Evolutionary conservation across 1,140 invertebrate species (phyloP).

Genomic region (Drosophila nebulosa): DNA sequence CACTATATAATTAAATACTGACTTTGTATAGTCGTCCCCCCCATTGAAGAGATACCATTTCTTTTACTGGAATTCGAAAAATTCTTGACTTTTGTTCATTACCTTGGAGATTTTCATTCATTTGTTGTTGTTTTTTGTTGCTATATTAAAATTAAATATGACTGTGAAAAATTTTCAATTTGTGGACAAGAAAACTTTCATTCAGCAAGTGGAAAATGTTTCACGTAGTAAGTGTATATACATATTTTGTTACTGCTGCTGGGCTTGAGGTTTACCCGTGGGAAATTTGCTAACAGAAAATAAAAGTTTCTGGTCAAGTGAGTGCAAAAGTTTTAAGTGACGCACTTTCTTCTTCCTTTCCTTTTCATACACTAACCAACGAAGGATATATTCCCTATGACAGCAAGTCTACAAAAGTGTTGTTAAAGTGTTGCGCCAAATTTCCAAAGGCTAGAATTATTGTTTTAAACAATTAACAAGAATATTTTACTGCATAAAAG

Average conservation of each 20-base stretch:
- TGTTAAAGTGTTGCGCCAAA: too few relatives aligned
- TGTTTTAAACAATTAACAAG: too few relatives aligned
- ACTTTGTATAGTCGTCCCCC: conserved; percentile 1
- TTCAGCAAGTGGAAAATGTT: conserved; percentile 9
- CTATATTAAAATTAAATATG: conserved; percentile 69
- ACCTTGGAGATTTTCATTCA: conserved; percentile 55
- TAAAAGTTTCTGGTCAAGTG: conserved; percentile 80
- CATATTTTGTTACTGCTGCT: conserved; percentile 51
- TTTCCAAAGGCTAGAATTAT: too few relatives aligned
- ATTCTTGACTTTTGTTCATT: conserved; percentile 42
- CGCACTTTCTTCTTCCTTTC: conserved; percentile 60
- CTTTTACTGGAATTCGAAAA: neutral
- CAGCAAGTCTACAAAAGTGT: too few relatives aligned
- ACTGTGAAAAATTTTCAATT: conserved; percentile 78
- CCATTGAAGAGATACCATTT: neutral
- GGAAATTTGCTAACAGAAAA: conserved; percentile 79
- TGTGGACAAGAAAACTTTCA: conserved; percentile 70
- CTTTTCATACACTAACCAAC: neutral
- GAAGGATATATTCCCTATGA: neutral
- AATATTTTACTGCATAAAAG: too few relatives aligned
- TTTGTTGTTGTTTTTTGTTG: neutral
- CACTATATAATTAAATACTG: conserved; percentile 51
- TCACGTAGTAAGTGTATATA: conserved; percentile 22
- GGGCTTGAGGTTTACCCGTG: conserved; percentile 52
- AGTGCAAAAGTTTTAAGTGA: conserved; percentile 79